Percentiles rank a stretch among this genome's conserved stretches.
Evolutionary conservation across 2,888 invertebrate species (phyloP).

Genomic region (Aporophyla lueneburgensis): DNA sequence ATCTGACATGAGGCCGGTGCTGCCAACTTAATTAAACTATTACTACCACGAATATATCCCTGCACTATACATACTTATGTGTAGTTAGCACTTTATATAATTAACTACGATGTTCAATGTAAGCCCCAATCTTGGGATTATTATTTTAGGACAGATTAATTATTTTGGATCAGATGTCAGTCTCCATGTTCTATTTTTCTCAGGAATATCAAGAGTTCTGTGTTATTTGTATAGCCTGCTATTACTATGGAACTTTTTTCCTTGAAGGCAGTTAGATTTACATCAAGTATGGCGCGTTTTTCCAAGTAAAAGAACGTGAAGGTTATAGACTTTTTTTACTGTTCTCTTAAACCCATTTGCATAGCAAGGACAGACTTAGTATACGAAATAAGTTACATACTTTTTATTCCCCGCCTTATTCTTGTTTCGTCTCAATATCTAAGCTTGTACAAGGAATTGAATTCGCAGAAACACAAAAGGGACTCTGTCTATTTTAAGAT

Average conservation of each 20-base stretch:
- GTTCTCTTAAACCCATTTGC: conserved; percentile 50
- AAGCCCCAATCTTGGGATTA: conserved; percentile 15
- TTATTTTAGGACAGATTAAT: conserved; percentile 30
- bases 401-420: conserved; percentile 50
- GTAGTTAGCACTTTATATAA: conserved; percentile 45
- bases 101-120: conserved; percentile 31
- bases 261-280: conserved; percentile 34
- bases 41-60: conserved; percentile 35
- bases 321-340: conserved; percentile 32
- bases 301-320: conserved; percentile 40
- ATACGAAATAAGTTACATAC: conserved; percentile 34
- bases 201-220: neutral
- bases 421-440: conserved; percentile 45
- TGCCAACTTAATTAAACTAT: conserved; percentile 68
- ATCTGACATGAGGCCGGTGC: conserved; percentile 61
- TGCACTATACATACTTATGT: conserved; percentile 8
- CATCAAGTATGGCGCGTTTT: conserved; percentile 22
- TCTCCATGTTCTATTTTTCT: neutral
- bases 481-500: conserved; percentile 49
- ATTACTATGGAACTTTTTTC: conserved; percentile 1
- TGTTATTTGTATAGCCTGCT: neutral
- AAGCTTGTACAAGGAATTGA: conserved; percentile 29
- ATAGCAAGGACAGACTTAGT: conserved; percentile 25
- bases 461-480: conserved; percentile 47
- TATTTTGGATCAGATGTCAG: conserved; percentile 17